Evolutionary conservation across 2,113 vertebrate species (phyloP), one percentile per base, ranked within the genome.

Genomic region (Nestor notabilis): DNA sequence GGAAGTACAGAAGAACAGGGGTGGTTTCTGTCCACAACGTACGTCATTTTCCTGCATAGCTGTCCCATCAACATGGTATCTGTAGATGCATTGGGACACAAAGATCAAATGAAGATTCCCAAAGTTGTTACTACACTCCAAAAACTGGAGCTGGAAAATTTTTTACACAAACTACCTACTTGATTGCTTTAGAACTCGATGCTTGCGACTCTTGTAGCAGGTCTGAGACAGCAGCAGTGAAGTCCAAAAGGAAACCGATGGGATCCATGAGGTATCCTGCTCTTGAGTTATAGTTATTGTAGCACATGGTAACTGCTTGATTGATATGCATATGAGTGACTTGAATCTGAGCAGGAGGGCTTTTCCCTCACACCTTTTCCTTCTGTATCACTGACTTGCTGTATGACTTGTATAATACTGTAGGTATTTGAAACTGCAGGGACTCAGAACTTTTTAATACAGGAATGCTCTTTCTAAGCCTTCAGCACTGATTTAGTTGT

Each of bases 1-100:
- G 23, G 24, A 91, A 49, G 19, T 47, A 15, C 7, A 75, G 58
- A 71, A 69, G 27, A 44, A 21, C 14, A 76, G 27, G 25, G 6
- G 4, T 47, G 11, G 1, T 0, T 43, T 84, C 77, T 53, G 16
- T 53, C 31, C 39, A 9, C 56, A 75, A 1, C 0, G 1, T 19
- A 68, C 43, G 7, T 24, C 9, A 14, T 88, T 83, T 80, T 65
- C 13, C 35, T 28, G 10, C n/a, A n/a, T 1, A 63, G 50, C 16
- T 20, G 37, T 9, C 21, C 20, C 31, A 52, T 35, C 28, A 46
- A 64, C 29, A 11, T 31, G 49, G 19, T 41, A 29, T 46, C 41
- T 81, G 61, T 43, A 63, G 31, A 46, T 49, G 11, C 4, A 21
- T 15, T 60, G 11, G 2, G 28, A 64, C 50, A 37, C 12, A 20